Evolutionary conservation across 2,113 vertebrate genomes (phyloP).

Genomic region (Ammodytes marinus): DNA sequence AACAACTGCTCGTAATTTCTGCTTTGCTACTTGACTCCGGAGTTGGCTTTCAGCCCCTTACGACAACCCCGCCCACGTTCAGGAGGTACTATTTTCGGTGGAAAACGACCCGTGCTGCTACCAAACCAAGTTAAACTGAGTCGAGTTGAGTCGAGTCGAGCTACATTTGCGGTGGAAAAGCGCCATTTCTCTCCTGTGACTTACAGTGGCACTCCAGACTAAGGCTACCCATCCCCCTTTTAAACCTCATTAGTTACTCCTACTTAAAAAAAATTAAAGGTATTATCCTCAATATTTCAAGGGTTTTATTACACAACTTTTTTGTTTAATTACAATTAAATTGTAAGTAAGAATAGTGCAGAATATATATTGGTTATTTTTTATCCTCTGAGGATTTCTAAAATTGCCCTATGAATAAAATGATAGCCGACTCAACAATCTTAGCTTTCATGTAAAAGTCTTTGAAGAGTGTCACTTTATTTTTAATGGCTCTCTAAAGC

Average conservation of each 20-base stretch:
- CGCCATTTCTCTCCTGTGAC: slow-evolving; percentile 5
- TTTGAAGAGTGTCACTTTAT: background rate
- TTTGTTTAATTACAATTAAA: background rate
- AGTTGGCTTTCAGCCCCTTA: too few relatives aligned
- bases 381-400: too few relatives aligned
- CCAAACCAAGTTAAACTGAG: too few relatives aligned
- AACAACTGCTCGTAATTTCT: too few relatives aligned
- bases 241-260: background rate
- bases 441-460: background rate
- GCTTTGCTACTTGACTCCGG: too few relatives aligned
- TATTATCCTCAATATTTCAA: background rate
- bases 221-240: background rate
- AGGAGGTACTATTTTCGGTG: too few relatives aligned
- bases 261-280: background rate
- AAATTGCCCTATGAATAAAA: background rate
- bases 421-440: background rate
- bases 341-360: background rate
- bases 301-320: background rate
- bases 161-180: too few relatives aligned
- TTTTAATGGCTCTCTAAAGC: background rate
- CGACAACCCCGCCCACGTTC: too few relatives aligned
- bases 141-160: too few relatives aligned
- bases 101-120: too few relatives aligned
- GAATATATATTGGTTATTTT: background rate
- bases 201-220: background rate